A percentile compares a stretch with the other conserved stretches of the same genome.
Conservation (phyloP, 2,113 vertebrate species). For the Otis tarda region DNA sequence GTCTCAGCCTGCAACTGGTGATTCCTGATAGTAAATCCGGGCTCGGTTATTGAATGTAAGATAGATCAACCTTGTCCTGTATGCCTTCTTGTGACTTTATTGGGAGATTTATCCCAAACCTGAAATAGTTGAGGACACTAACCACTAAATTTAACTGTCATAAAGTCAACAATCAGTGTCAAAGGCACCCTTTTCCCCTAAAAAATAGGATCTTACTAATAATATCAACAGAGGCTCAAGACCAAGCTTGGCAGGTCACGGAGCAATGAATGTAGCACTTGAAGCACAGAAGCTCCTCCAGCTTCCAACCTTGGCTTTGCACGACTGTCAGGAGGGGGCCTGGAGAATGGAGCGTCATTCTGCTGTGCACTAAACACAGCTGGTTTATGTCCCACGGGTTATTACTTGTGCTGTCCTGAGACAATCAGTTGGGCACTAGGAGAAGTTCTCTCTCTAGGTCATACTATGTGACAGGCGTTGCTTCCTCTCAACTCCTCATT, state of each 20-base stretch:
- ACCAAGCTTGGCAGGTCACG: not conserved
- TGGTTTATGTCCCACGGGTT: not conserved
- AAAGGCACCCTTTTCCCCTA: not conserved
- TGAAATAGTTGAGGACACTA: not conserved
- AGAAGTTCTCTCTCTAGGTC: not conserved
- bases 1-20: not conserved
- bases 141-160: not conserved
- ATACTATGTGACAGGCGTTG: not conserved
- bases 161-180: not conserved
- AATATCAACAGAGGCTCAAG: not conserved
- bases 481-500: not conserved
- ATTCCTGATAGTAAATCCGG: not conserved
- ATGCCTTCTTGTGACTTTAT: not conserved
- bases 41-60: not conserved
- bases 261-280: not conserved
- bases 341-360: not conserved
- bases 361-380: not conserved
- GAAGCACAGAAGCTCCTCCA: not conserved
- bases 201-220: not conserved
- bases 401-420: not conserved
- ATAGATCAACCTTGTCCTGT: not conserved
- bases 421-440: fast-evolving
- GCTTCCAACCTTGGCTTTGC: not conserved
- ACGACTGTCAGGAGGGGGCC: not conserved
- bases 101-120: not conserved